Base-by-base conservation (phyloP, 1,140 invertebrate species). In the Eurosta solidaginis region DNA sequence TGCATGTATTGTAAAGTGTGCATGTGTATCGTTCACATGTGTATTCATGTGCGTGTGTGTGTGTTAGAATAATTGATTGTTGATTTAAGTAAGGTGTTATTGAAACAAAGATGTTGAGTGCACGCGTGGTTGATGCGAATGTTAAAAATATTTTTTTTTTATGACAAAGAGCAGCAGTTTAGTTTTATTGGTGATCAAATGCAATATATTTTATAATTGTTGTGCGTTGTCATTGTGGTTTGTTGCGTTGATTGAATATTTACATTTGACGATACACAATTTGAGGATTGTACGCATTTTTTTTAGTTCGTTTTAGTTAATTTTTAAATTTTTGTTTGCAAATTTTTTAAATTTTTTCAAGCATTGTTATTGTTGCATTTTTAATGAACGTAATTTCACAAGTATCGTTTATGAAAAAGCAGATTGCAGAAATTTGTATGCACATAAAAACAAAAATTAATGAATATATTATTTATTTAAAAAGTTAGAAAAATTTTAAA, bases 401-500 rank as follows among this genome's bases (percentile, higher is more conserved):
- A 29, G 27, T 4, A 36, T 59, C 14, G 22, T 59, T 33, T 7
- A 17, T 25, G 14, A 17, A 20, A 27, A 68, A 36, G 59, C 59
- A 68, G 40, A 40, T 68, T 68, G n/a, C 59, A 22, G 33, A 68
- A 33, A 17, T 49, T 9, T 49, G 50, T 54, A 42, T 68, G 33
- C 59, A 29, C 59, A 68, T 36, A 33, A 29, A 68, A 68, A 68
- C 10, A 68, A 40, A 68, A 68, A 20, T 68, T 17, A n/a, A 49
- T 49, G n/a, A n/a, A n/a, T n/a, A n/a, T n/a, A n/a, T n/a, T n/a
- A n/a, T n/a, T n/a, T n/a, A n/a, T 6, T 5, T 63, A 63, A 33
- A 17, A 40, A 68, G 59, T 68, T 68, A n/a, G 59, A 20, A 40
- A 68, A 33, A 68, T 68, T 68, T 68, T 68, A 68, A 29, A 68